Evolutionary conservation across 64 coral and sea anemone species (phyloP).

Genomic region (Cladopsammia gracilis): DNA sequence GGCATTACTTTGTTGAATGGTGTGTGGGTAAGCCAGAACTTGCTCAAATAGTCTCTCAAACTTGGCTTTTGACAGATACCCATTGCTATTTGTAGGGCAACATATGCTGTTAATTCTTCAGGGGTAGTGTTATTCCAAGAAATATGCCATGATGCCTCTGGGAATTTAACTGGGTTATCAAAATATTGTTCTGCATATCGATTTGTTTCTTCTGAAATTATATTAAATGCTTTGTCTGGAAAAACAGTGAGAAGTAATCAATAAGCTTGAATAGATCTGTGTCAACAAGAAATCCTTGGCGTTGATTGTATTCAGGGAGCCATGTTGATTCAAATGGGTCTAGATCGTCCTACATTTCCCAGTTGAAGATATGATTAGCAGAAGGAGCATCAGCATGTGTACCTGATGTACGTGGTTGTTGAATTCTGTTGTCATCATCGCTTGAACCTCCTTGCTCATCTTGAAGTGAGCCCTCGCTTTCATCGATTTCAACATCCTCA

Average conservation of each 20-base stretch:
- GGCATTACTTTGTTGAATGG: constrained; percentile 36
- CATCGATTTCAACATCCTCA: too few relatives aligned
- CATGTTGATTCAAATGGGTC: constrained; percentile 65
- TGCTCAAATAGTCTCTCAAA: constrained; percentile 37
- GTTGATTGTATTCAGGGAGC: constrained; percentile 43
- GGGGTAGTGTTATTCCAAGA: constrained; percentile 59
- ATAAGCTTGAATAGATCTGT: constrained; percentile 57
- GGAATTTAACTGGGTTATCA: constrained; percentile 53
- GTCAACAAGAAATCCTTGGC: constrained; percentile 62
- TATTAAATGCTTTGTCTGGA: constrained; percentile 67
- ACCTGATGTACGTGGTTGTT: too few relatives aligned
- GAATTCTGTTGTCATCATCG: too few relatives aligned
- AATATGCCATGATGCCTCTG: constrained; percentile 37
- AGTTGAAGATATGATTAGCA: too few relatives aligned
- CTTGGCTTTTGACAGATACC: constrained; percentile 70
- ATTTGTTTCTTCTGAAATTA: constrained; percentile 66
- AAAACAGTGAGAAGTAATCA: constrained; percentile 64
- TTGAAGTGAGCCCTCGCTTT: too few relatives aligned
- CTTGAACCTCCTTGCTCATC: too few relatives aligned
- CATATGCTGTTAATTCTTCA: constrained; percentile 68
- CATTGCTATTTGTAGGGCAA: constrained; percentile 81
- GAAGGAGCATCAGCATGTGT: too few relatives aligned
- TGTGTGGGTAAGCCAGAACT: constrained; percentile 37
- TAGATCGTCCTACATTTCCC: constrained; percentile 42
- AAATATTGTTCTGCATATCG: constrained; percentile 62